These are phyloP conservation scores for Nemurella pictetii DNA, from an alignment of 2,888 invertebrate genomes.

Conservation along the genomic window DNA sequence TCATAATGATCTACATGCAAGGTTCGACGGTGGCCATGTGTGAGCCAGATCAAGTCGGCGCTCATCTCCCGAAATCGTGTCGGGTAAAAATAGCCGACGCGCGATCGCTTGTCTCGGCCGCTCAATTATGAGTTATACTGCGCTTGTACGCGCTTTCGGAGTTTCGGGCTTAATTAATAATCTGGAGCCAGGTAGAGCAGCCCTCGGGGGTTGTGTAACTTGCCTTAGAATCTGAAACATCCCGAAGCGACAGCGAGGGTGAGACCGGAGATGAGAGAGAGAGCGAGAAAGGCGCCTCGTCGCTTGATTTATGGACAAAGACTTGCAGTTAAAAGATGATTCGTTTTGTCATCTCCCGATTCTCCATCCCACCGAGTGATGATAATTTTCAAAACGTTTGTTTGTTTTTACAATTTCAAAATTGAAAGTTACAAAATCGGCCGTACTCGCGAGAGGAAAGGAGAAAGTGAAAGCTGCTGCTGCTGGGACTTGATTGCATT, in stretches of 20 bases:
- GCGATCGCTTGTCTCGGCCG: neutral
- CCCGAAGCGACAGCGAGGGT: neutral
- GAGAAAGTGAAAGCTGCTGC: constrained; percentile 4
- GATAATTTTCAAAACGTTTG: neutral
- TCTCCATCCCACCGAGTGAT: neutral
- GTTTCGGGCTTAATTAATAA: neutral
- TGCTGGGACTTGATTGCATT: constrained; percentile 4
- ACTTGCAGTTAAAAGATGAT: neutral
- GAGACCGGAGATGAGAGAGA: neutral
- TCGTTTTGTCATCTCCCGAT: neutral
- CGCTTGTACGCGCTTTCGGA: neutral
- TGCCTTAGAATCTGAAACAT: neutral
- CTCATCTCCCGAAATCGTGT: neutral
- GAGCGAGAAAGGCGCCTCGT: neutral
- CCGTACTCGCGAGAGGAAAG: neutral
- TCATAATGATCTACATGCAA: neutral
- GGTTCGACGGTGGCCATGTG: neutral
- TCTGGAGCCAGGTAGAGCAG: neutral
- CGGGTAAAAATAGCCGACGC: neutral
- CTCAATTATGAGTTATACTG: too few relatives aligned
- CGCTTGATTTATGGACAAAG: neutral
- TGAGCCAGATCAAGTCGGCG: neutral
- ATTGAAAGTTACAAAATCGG: neutral
- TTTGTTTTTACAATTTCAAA: neutral
- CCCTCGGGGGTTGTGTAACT: neutral